phyloP scores from a whole-genome alignment of 2,797 vertebrate genomes.

The Myotis myotis region DNA sequence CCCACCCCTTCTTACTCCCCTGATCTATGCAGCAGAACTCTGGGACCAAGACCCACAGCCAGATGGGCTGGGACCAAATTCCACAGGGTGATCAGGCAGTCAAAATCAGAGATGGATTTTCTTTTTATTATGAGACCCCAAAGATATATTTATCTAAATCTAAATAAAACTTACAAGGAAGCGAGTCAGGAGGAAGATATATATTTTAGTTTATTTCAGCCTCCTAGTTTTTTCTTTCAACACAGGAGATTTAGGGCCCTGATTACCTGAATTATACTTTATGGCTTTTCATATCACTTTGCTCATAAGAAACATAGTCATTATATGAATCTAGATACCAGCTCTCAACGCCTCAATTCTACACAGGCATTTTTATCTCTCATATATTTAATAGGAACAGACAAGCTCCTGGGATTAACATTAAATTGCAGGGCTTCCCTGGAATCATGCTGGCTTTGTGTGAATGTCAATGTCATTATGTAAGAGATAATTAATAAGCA shows the following conservation, averaged over 20 bases:
- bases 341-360: conserved; percentile 22
- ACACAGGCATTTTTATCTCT: background rate
- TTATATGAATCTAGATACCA: background rate
- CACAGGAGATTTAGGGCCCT: background rate
- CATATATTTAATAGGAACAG: background rate
- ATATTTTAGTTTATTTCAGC: background rate
- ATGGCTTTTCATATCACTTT: background rate
- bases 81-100: background rate
- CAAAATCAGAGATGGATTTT: background rate
- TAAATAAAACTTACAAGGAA: background rate
- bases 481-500: background rate
- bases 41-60: background rate
- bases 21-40: background rate
- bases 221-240: background rate
- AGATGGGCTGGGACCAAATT: background rate
- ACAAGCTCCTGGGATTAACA: background rate
- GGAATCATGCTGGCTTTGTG: background rate
- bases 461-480: background rate
- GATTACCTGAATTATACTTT: background rate
- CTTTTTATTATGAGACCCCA: background rate
- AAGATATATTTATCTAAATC: background rate
- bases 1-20: background rate
- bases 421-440: background rate
- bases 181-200: background rate
- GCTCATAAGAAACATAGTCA: background rate